Evolutionary conservation across 2,888 invertebrate genomes (phyloP).

Genomic region (Leptothorax acervorum): DNA sequence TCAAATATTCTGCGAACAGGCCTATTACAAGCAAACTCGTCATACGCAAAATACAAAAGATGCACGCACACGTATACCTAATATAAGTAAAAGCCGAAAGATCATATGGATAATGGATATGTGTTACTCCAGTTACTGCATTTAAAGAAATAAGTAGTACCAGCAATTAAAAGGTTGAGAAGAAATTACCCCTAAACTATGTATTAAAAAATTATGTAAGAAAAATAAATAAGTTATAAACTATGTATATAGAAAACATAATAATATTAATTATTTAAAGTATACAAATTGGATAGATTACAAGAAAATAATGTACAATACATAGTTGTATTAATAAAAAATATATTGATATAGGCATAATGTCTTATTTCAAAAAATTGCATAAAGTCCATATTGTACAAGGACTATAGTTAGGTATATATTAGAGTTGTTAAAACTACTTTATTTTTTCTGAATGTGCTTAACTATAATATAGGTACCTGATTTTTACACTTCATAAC

Average conservation of each 20-base stretch:
- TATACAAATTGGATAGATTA: neutral
- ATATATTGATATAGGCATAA: neutral
- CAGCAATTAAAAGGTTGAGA: neutral
- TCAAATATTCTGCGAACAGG: neutral
- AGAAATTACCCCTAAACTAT: neutral
- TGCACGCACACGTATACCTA: neutral
- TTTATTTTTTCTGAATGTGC: neutral
- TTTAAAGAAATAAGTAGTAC: neutral
- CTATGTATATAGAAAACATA: neutral
- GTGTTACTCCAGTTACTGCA: too few species aligned
- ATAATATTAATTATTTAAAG: neutral
- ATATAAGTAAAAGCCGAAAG: neutral
- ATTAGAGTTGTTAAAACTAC: neutral
- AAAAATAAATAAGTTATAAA: neutral
- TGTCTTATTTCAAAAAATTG: neutral
- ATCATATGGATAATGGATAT: too few species aligned
- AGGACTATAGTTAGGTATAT: neutral
- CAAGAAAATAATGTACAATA: neutral
- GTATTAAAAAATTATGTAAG: neutral
- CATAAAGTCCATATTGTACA: neutral
- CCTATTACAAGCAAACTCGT: neutral
- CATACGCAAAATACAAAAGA: neutral
- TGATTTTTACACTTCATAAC: neutral
- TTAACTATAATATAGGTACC: neutral
- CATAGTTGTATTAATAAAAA: neutral